Conservation (phyloP, 2,888 invertebrate species). For the Spodoptera littoralis region DNA sequence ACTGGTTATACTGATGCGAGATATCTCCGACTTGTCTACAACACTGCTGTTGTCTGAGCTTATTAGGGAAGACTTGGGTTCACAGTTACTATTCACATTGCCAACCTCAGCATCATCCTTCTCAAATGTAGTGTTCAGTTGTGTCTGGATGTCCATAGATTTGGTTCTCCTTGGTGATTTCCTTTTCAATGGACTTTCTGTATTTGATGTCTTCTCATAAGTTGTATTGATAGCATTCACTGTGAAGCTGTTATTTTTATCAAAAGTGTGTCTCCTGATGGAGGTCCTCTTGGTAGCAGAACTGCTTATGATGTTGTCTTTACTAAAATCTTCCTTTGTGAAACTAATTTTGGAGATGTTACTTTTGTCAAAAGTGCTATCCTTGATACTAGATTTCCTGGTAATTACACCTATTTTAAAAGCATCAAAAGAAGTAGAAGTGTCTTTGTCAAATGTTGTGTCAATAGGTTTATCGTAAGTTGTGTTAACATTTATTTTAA, state of each 20-base stretch:
- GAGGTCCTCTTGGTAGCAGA: slow-evolving; percentile 34
- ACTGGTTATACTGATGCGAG: slow-evolving; percentile 77
- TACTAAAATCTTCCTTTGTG: slow-evolving; percentile 41
- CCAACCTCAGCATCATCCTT: slow-evolving; percentile 45
- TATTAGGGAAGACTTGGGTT: slow-evolving; percentile 72
- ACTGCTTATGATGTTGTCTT: slow-evolving; percentile 36
- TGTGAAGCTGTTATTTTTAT: slow-evolving; percentile 24
- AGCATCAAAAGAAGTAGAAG: slow-evolving; percentile 50
- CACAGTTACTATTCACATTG: slow-evolving; percentile 37
- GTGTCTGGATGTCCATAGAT: slow-evolving; percentile 31
- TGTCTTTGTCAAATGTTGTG: slow-evolving; percentile 43
- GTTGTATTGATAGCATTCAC: slow-evolving; percentile 51
- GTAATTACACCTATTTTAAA: slow-evolving; percentile 40
- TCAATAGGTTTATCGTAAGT: slow-evolving; percentile 53
- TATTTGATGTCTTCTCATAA: slow-evolving; percentile 55
- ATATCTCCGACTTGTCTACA: slow-evolving; percentile 68
- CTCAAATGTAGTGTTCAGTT: slow-evolving; percentile 69
- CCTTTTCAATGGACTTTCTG: slow-evolving; percentile 9
- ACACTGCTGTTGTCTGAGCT: slow-evolving; percentile 72
- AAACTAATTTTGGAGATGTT: slow-evolving; percentile 18
- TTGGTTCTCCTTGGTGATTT: slow-evolving; percentile 23
- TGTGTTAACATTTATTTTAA: slow-evolving; percentile 32
- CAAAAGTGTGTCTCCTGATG: slow-evolving; percentile 25
- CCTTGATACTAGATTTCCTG: slow-evolving; percentile 46
- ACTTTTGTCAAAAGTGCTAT: slow-evolving; percentile 54